Evolutionary conservation across 2,113 vertebrate genomes (phyloP).

Genomic region (Lonchura striata): DNA sequence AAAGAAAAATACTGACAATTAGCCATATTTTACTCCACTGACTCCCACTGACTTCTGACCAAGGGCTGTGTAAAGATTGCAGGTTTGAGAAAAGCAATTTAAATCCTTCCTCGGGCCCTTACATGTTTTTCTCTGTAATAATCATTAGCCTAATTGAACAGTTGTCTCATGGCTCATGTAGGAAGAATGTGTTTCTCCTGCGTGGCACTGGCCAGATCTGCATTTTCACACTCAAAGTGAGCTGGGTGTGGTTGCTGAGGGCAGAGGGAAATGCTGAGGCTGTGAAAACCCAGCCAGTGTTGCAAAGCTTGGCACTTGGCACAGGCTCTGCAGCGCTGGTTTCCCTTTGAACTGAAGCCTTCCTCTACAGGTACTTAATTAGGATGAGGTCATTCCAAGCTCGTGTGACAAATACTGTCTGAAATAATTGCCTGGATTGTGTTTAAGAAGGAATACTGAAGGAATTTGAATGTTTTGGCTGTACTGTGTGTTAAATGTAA

Average conservation of each 20-base stretch:
- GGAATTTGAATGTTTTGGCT: not conserved
- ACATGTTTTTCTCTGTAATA: not conserved
- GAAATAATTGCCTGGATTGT: not conserved
- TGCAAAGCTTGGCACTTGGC: not conserved
- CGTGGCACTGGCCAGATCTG: not conserved
- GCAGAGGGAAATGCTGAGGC: not conserved
- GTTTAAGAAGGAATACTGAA: not conserved
- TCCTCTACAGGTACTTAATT: not conserved
- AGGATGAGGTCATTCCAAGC: not conserved
- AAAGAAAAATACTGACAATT: not conserved
- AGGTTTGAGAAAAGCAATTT: slow-evolving; percentile 29
- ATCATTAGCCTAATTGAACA: not conserved
- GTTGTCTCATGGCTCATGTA: not conserved
- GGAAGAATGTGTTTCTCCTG: not conserved
- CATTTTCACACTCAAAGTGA: not conserved
- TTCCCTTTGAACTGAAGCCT: not conserved
- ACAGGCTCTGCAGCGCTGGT: not conserved
- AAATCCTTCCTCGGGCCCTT: not conserved
- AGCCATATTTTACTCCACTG: not conserved
- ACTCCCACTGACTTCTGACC: not conserved
- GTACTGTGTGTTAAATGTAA: not conserved
- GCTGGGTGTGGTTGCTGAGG: not conserved
- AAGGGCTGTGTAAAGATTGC: not conserved
- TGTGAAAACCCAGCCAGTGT: not conserved
- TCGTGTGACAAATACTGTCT: not conserved